Evolutionary conservation across 2,888 invertebrate genomes (phyloP), one percentile per base, ranked within the genome.

Genomic region (Congeria kusceri): DNA sequence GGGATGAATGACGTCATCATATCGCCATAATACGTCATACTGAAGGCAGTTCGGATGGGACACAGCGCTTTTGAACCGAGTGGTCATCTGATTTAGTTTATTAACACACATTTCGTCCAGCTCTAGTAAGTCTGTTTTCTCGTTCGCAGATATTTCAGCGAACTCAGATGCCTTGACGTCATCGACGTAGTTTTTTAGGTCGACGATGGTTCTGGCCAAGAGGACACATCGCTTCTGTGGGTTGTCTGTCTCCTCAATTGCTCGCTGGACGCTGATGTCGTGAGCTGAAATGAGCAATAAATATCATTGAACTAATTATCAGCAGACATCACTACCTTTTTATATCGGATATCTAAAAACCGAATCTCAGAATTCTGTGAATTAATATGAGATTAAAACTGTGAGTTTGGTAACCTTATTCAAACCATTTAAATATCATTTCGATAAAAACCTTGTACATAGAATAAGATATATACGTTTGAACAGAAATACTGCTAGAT

Each of bases 1-100:
- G 0, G 88, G 88, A 57, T 88, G 82, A 58, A 93, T 90, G 70
- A 92, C 93, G 44, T 91, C 88, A 67, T 92, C 91, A 66, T 90
- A 92, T 44, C 90, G 85, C 93, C 93, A 93, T 57, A 93, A 77
- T 0, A 93, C 90, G 29, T 89, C 86, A 58, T 89, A 89, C n/a
- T 83, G 81, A 18, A 84, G 57, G 4, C 82, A 81, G 77, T 89
- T 90, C 15, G 77, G 76, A 13, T 80, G 71, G 2, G 88, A 74
- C 23, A 91, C 83, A 13, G 87, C 65, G 20, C 77, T 83, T 25
- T 79, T 78, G 7, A 85, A 77, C 66, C 87, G 75, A 11, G 89
- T 86, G 70, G 84, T 87, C 71, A 92, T 79, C 61, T 83, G 76
- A 13, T 80, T 75, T 13, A 93, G 80, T 29, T 83, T 77, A 11